A percentile compares a stretch with the other conserved stretches of the same genome.
Evolutionary conservation across 2,888 invertebrate genomes (phyloP).

Genomic region (Euproctis similis): DNA sequence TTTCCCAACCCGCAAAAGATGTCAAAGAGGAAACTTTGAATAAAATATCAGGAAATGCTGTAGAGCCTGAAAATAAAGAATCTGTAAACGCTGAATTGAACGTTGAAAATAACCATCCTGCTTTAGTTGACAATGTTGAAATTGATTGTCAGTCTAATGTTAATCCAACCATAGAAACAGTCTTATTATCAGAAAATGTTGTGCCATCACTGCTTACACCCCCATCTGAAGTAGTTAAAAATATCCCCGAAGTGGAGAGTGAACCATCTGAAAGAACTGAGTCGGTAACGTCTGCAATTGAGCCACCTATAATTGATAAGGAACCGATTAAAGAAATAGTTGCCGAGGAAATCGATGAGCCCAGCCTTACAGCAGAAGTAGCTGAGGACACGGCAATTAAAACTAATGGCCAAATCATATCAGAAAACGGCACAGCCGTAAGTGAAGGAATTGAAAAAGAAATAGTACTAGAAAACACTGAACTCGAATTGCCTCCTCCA

Average conservation of each 20-base stretch:
- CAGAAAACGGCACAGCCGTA: neutral
- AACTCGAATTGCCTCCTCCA: slow-evolving; percentile 9
- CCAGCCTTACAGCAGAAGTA: too few relatives aligned
- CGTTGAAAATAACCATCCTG: slow-evolving; percentile 4
- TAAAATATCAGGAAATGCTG: slow-evolving; percentile 7
- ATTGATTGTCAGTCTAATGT: slow-evolving; percentile 8
- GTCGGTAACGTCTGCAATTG: slow-evolving; percentile 26
- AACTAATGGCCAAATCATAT: too few relatives aligned
- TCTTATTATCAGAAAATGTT: neutral
- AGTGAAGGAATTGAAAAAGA: slow-evolving; percentile 1
- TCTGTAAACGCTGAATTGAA: slow-evolving; percentile 2
- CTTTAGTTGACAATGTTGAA: slow-evolving; percentile 8
- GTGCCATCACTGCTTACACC: neutral
- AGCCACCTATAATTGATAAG: slow-evolving; percentile 2
- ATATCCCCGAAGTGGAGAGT: neutral
- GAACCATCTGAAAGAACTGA: slow-evolving; percentile 13
- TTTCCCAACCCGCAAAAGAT: slow-evolving; percentile 28
- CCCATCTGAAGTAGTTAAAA: slow-evolving; percentile 4
- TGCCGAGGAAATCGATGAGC: neutral
- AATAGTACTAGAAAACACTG: slow-evolving; percentile 5
- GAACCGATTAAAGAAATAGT: neutral
- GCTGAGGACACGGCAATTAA: too few relatives aligned
- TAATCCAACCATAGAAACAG: slow-evolving; percentile 1
- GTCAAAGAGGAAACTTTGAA: slow-evolving; percentile 17
- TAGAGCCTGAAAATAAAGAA: slow-evolving; percentile 9